phyloP scores from a whole-genome alignment of 1,140 invertebrate genomes.

The Drosophila bocqueti region DNA sequence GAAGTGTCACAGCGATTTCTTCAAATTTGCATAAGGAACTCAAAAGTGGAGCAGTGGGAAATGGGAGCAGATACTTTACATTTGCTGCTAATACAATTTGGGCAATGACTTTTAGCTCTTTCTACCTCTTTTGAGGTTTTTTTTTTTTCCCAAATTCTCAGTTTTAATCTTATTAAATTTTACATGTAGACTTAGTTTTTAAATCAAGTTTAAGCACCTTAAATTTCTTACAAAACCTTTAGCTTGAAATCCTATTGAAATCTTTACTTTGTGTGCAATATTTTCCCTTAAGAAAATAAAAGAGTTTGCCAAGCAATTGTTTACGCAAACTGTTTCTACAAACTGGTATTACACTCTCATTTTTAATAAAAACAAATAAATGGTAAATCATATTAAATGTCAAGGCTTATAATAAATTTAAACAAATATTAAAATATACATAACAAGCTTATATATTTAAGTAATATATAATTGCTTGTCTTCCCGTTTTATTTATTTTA shows the following conservation, averaged over 20 bases:
- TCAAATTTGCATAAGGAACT: slow-evolving; percentile 26
- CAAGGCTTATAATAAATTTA: neutral
- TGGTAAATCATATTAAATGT: too few relatives aligned
- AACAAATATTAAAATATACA: neutral
- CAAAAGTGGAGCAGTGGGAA: slow-evolving; percentile 33
- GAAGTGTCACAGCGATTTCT: slow-evolving; percentile 59
- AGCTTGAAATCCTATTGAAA: neutral
- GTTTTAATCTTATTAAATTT: neutral
- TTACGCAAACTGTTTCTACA: neutral
- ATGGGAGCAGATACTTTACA: slow-evolving; percentile 34
- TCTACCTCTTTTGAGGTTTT: too few relatives aligned
- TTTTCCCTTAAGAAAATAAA: neutral
- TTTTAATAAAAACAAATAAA: neutral
- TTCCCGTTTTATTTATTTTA: neutral
- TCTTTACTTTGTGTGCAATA: neutral
- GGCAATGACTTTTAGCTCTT: neutral
- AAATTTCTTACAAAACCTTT: neutral
- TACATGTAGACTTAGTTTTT: too few relatives aligned
- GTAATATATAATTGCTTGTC: neutral
- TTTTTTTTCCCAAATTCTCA: neutral
- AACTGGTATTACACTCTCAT: neutral
- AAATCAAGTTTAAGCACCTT: neutral
- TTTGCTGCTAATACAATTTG: slow-evolving; percentile 10
- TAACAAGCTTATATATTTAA: neutral
- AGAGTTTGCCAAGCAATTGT: slow-evolving; percentile 1